phyloP scores from a whole-genome alignment of 1,140 invertebrate species.

The Battus philenor region DNA sequence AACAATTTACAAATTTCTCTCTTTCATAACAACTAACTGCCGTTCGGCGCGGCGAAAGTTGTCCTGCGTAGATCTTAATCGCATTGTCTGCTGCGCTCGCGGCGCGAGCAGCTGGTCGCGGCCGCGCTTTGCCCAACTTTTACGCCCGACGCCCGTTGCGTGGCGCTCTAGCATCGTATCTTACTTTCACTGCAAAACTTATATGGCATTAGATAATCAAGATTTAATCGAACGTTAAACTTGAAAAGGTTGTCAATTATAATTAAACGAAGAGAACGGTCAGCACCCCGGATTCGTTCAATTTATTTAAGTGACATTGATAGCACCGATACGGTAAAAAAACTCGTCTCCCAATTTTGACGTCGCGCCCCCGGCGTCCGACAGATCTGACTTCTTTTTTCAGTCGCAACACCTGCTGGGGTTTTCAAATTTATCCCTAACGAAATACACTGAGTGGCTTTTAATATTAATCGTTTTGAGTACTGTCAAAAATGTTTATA shows the following conservation, averaged over 20 bases:
- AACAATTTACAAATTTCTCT: conserved; percentile 78
- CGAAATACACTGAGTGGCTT: conserved; percentile 56
- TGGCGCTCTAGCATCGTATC: too few relatives aligned
- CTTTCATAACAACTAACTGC: conserved; percentile 78
- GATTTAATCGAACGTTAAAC: too few relatives aligned
- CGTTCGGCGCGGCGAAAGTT: conserved; percentile 73
- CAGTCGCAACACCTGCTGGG: conserved; percentile 54
- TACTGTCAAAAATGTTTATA: too few relatives aligned
- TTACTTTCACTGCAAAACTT: too few relatives aligned
- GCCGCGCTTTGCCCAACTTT: conserved; percentile 61
- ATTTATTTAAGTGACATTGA: conserved; percentile 76
- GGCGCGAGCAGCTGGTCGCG: conserved; percentile 68
- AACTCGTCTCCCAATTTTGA: conserved; percentile 67
- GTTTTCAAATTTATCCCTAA: conserved; percentile 37
- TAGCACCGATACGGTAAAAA: conserved; percentile 61
- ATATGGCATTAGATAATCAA: too few relatives aligned
- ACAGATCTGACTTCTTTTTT: conserved; percentile 61
- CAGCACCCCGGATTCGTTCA: conserved; percentile 62
- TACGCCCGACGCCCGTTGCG: too few relatives aligned
- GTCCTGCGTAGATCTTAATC: conserved; percentile 75
- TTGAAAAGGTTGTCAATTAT: not conserved
- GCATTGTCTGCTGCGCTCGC: conserved; percentile 73
- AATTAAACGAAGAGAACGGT: conserved; percentile 19
- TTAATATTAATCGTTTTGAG: conserved; percentile 55
- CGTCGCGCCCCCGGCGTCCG: conserved; percentile 43